These are phyloP conservation scores for Tachystola acroxantha DNA, from an alignment of 2,888 invertebrate species.

Conservation along the genomic window DNA sequence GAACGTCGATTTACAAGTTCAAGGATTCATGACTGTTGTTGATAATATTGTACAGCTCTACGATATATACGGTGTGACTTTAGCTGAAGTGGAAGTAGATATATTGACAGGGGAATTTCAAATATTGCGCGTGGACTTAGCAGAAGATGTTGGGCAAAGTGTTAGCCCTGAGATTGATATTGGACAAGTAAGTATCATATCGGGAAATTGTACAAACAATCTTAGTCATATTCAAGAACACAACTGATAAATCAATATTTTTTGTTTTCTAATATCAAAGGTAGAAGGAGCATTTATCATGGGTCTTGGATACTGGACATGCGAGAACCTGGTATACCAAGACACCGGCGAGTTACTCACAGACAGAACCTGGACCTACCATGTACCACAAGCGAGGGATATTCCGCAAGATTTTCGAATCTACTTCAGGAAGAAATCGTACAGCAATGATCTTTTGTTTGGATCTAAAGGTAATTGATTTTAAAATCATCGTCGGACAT, in stretches of 20 bases:
- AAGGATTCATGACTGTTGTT: slow-evolving; percentile 61
- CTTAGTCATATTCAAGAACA: no score
- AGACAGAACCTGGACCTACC: slow-evolving; percentile 87
- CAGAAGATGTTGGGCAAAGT: slow-evolving; percentile 84
- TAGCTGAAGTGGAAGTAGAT: slow-evolving; percentile 85
- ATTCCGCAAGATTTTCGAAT: slow-evolving; percentile 86
- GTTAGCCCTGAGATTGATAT: slow-evolving; percentile 84
- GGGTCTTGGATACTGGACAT: slow-evolving; percentile 82
- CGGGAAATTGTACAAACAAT: no score
- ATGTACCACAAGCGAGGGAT: slow-evolving; percentile 83
- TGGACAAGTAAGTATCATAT: slow-evolving; percentile 75
- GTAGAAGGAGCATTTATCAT: slow-evolving; percentile 83
- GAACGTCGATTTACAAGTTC: slow-evolving; percentile 73
- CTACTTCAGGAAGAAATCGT: slow-evolving; percentile 79
- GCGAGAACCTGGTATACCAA: slow-evolving; percentile 77
- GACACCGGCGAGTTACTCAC: slow-evolving; percentile 82
- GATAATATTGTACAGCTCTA: slow-evolving; percentile 74
- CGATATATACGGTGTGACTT: slow-evolving; percentile 76
- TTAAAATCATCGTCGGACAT: no score
- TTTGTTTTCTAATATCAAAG: slow-evolving; percentile 25
- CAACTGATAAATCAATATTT: no score
- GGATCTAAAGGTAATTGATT: slow-evolving; percentile 82
- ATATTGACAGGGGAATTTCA: slow-evolving; percentile 86
- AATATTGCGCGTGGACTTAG: slow-evolving; percentile 80
- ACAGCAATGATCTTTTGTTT: slow-evolving; percentile 79